Evolutionary conservation across 2,888 invertebrate genomes (phyloP), one percentile per base, ranked within the genome.

Genomic region (Diaperis boleti): DNA sequence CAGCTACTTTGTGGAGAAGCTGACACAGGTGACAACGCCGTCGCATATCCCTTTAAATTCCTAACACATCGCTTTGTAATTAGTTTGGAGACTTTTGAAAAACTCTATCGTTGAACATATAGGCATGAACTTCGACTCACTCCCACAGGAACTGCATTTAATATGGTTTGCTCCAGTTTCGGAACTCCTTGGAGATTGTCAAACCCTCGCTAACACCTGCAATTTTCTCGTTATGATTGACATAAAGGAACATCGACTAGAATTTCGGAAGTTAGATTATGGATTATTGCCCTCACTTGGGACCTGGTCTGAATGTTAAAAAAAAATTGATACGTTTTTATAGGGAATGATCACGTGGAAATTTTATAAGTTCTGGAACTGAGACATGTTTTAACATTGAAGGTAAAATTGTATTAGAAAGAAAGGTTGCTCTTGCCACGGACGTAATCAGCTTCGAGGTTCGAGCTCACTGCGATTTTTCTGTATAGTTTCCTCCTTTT

Each of bases 191-290:
- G 4, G 47, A 26, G 47, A 47, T 31, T 22, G 47, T 29, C 26
- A 47, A 26, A 22, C 31, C 29, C 33, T 47, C 35, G 3, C 11
- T 33, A 49, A 49, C 49, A 49, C 49, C 49, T 49, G 49, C 17
- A 49, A 49, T 49, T 49, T 35, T 49, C 49, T 17, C 35, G 33
- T 49, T 49, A 49, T 49, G 49, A 49, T 49, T 49, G 49, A 49
- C 49, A 49, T 35, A 13, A 35, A 35, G 35, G 49, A 20, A 49
- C 49, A 13, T 35, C 17, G 15, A 17, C 39, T 14, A 8, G 17
- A 39, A 33, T 1, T 33, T 33, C 8, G 6, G 26, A 33, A n/a
- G 33, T 10, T 11, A 22, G 33, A 33, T 11, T 11, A 33, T 33
- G 11, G 33, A 33, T 33, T 33, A 33, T 33, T 7, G 4, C 22